These are phyloP conservation scores for Hydrocynus forskahlii DNA, from an alignment of 2,797 vertebrate genomes.

Conservation along the genomic window DNA sequence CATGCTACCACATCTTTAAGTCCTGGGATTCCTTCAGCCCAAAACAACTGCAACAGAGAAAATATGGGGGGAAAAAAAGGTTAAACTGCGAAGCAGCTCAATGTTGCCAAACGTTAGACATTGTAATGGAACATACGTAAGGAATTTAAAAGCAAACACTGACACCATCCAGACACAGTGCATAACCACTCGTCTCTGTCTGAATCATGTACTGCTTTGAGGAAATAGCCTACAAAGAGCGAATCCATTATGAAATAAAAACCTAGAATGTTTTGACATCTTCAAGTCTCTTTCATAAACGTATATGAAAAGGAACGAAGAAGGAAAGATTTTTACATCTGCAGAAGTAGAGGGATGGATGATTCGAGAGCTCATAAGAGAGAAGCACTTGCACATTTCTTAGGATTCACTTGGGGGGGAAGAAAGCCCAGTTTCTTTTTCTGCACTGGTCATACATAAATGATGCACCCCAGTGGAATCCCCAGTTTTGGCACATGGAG, in stretches of 20 bases:
- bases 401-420: constrained; percentile 9
- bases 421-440: constrained; percentile 25
- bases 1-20: constrained; percentile 82
- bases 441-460: constrained; percentile 41
- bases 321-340: neutral
- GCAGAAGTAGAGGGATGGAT: neutral
- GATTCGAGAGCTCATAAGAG: constrained; percentile 7
- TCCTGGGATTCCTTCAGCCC: constrained; percentile 74
- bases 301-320: constrained; percentile 6
- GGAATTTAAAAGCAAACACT: constrained; percentile 14
- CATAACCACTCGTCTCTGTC: constrained; percentile 9
- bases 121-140: neutral
- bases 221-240: neutral
- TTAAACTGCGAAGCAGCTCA: constrained; percentile 18
- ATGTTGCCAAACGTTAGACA: constrained; percentile 9
- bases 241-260: constrained; percentile 24
- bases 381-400: constrained; percentile 19
- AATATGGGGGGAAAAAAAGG: constrained; percentile 44
- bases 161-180: neutral
- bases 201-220: constrained; percentile 17
- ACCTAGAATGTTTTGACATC: neutral
- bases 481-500: constrained; percentile 5
- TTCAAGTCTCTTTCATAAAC: constrained; percentile 4
- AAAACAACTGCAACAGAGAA: constrained; percentile 71
- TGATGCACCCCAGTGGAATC: constrained; percentile 34